Base-by-base conservation (phyloP, 1,140 invertebrate genomes). In the Leptonema lineaticorne region DNA sequence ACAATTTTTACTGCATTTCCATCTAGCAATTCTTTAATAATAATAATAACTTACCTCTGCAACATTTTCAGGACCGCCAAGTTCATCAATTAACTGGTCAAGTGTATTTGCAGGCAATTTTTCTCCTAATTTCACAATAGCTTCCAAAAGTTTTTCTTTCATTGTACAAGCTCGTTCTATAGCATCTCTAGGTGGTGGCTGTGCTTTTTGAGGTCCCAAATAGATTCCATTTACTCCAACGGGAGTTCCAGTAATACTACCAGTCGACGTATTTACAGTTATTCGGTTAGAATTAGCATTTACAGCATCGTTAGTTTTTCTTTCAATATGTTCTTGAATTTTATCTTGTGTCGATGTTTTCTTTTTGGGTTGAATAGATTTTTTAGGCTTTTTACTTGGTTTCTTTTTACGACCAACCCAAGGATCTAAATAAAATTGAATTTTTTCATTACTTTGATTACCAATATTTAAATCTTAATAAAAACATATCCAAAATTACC, bases 61-160 rank as follows among this genome's bases (percentile, higher is more conserved):
- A 0, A 99, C 97, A 81, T 95, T 95, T 75, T 97, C 94, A 2
- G 96, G 93, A 0, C 98, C 98, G 29, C 98, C 98, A 2, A 99
- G 86, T 76, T 98, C 94, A 80, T 99, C 97, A 73, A 99, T 99
- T 0, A 99, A 83, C 77, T 99, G 95, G 85, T 99, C 98, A 8
- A 99, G 82, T 0, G 97, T 98, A 79, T 99, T 99, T n/a, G 96
- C 91, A 6, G 98, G 98, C 65, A 99, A 82, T 37, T 87, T 86
- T 1, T 93, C 88, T 16, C 96, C 96, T 0, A 99, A 82, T 48
- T 85, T 81, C 76, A 99, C 96, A 33, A 99, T 91, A 76, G 91
- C 89, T 0, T 85, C 82, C 53, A 99, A 78, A 24, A 99, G 82
- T 72, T 97, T 91, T 72, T 95, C 90, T 81, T 98, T 97, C 92